Conservation (phyloP, 2,113 vertebrate species). For the Crypturellus undulatus region DNA sequence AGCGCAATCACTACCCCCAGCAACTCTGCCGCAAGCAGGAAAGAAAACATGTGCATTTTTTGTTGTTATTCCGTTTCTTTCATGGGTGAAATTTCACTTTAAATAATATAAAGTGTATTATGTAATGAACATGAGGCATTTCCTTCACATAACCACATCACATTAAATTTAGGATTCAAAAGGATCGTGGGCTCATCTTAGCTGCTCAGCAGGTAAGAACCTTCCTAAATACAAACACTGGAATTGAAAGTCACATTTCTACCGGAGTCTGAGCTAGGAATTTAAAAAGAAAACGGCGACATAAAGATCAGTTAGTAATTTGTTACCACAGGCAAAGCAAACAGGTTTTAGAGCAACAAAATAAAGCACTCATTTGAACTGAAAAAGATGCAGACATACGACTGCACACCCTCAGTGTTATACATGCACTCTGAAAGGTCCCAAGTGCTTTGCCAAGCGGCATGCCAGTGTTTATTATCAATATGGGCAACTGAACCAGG, state of each 20-base stretch:
- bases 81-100: rapidly evolving
- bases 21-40: not conserved
- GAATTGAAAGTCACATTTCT: not conserved
- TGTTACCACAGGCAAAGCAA: not conserved
- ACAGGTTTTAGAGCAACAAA: not conserved
- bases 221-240: not conserved
- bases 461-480: not conserved
- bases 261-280: not conserved
- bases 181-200: not conserved
- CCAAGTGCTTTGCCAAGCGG: not conserved
- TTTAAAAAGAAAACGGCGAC: not conserved
- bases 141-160: not conserved
- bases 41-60: not conserved
- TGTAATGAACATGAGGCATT: not conserved
- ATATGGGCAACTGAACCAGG: not conserved
- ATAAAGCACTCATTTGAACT: rapidly evolving
- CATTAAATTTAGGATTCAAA: not conserved
- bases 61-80: not conserved
- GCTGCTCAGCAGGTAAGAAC: not conserved
- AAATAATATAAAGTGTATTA: not conserved
- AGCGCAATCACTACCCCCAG: rapidly evolving
- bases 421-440: not conserved
- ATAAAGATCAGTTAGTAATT: not conserved
- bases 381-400: not conserved
- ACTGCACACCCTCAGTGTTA: rapidly evolving